Base-by-base conservation (phyloP, 2,797 vertebrate species). In the Sarcoramphus papa region DNA sequence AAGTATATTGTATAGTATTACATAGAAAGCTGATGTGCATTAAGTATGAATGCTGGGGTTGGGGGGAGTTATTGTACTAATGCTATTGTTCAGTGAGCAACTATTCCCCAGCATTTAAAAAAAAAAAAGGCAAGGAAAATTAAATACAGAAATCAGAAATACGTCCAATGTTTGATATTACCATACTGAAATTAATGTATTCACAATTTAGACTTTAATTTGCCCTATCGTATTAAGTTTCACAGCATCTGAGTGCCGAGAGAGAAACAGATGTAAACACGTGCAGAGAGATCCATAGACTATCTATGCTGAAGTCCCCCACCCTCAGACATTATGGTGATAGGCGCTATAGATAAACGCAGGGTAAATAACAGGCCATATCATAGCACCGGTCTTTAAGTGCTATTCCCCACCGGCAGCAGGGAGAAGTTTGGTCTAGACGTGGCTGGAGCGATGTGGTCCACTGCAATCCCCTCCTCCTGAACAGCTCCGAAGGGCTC, bases 81-180 rank as follows among this genome's bases (percentile, higher is more conserved):
- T 64, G 79, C 74, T 92, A 89, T 95, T 96, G 91, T 90, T 96
- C 86, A 60, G 23, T 16, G 30, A 95, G 60, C 75, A 97, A 86
- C 89, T 73, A 54, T 83, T 91, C 67, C 84, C 54, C 51, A 51
- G 67, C 81, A 86, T 96, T 97, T 81, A 85, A 81, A 68, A 79
- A 75, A 69, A 83, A 57, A 91, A 90, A 72, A 87, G 62, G 67
- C 33, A 41, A 53, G 92, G 79, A 74, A 97, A 97, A 98, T 96
- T 93, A 97, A 95, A 91, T 91, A 95, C 67, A 95, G 95, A 95
- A 94, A 95, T 88, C 85, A 96, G 91, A 92, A 98, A 91, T 75
- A 94, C 63, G 41, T 74, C 75, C 94, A 80, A 43, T 81, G 90
- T 91, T 96, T 97, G 93, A 95, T 94, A 95, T 96, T 94, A 91